phyloP scores from a whole-genome alignment of 1,140 invertebrate species.

The Physella acuta region DNA sequence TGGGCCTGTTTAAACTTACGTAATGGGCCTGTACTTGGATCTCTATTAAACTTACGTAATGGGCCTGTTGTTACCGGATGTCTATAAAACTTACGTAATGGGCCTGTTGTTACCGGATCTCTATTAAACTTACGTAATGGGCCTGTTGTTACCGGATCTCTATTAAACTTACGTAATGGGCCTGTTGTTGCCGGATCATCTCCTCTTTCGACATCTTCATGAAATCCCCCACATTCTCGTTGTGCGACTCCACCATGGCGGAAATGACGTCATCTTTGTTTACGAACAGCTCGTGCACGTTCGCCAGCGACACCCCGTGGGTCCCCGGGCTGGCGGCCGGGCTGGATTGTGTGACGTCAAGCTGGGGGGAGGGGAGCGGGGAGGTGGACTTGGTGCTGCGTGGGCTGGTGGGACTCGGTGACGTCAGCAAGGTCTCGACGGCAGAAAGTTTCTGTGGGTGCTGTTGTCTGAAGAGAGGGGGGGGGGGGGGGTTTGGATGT shows the following conservation, averaged over 20 bases:
- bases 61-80: too few relatives aligned
- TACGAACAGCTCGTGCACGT: not conserved
- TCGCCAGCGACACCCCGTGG: too few relatives aligned
- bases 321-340: not conserved
- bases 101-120: too few relatives aligned
- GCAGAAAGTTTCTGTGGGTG: not conserved
- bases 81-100: too few relatives aligned
- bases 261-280: not conserved
- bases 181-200: conserved; percentile 5
- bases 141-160: too few relatives aligned
- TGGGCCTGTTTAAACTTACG: too few relatives aligned
- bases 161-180: conserved; percentile 11
- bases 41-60: too few relatives aligned
- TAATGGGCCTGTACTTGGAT: too few relatives aligned
- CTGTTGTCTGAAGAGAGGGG: too few relatives aligned
- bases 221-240: conserved; percentile 1
- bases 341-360: too few relatives aligned
- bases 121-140: too few relatives aligned
- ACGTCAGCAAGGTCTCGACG: not conserved
- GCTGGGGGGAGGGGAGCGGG: not conserved
- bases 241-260: not conserved
- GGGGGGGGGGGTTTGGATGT: too few relatives aligned
- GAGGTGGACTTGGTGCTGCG: not conserved
- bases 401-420: not conserved
- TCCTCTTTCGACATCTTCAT: not conserved